Conservation (phyloP, 2,888 invertebrate species). For the Exocentrus adspersus region DNA sequence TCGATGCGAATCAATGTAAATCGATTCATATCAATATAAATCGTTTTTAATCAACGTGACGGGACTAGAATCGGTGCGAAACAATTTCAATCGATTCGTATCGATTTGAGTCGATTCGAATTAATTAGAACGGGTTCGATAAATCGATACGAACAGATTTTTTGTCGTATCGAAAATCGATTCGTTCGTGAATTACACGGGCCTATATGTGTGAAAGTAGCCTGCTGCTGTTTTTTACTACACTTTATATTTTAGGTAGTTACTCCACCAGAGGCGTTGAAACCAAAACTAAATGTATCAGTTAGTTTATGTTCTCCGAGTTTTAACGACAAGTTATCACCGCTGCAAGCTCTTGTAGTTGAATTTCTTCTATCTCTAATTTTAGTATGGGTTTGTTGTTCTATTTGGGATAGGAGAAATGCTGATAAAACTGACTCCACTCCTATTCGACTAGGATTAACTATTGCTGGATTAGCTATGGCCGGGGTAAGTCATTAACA, state of each 20-base stretch:
- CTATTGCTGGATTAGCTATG: conserved; percentile 70
- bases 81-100: no score
- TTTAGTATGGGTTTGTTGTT: conserved; percentile 74
- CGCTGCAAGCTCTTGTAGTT: conserved; percentile 68
- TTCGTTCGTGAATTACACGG: no score
- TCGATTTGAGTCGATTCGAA: no score
- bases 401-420: conserved; percentile 79
- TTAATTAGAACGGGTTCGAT: no score
- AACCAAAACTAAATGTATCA: conserved; percentile 24
- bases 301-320: conserved; percentile 72
- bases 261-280: conserved; percentile 60
- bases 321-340: conserved; percentile 64
- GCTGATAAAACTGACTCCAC: conserved; percentile 71
- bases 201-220: no score
- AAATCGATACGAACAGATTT: no score
- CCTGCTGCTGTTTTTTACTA: not conserved
- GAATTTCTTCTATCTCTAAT: conserved; percentile 74
- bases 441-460: conserved; percentile 71
- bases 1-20: no score
- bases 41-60: no score
- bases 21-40: no score
- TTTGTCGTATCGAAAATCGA: no score
- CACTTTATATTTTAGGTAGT: conserved; percentile 53
- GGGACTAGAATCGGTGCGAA: no score
- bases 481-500: conserved; percentile 70